Evolutionary conservation across 2,113 vertebrate species (phyloP).

Genomic region (Nannobrachium achirus): DNA sequence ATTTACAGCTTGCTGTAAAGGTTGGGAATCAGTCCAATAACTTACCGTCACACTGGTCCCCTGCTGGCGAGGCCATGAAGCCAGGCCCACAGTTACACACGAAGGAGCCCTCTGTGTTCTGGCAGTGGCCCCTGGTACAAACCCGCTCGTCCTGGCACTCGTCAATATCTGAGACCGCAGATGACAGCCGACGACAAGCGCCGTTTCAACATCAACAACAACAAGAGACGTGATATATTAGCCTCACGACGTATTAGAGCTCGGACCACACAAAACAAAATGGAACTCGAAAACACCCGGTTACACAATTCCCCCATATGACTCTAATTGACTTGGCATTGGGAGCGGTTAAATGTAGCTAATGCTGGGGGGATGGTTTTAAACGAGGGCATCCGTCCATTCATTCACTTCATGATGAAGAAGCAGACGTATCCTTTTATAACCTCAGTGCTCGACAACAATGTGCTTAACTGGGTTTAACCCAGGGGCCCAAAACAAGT

Average conservation of each 20-base stretch:
- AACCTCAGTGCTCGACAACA: too few species aligned
- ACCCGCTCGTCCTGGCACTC: constrained; percentile 87
- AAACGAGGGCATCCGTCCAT: not conserved
- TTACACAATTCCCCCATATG: not conserved
- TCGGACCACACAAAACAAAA: not conserved
- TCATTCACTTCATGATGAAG: not conserved
- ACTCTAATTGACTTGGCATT: not conserved
- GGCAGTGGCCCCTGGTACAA: constrained; percentile 88
- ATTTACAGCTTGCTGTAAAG: not conserved
- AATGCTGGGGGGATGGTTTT: too few species aligned
- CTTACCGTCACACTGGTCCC: constrained; percentile 92
- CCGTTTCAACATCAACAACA: constrained; percentile 15
- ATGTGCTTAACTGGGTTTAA: too few species aligned
- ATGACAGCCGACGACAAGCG: too few species aligned
- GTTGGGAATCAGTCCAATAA: too few species aligned
- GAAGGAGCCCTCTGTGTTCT: constrained; percentile 93
- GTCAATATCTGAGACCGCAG: constrained; percentile 83
- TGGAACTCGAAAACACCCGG: not conserved
- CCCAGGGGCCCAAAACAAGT: too few species aligned
- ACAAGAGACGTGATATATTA: not conserved
- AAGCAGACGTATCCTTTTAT: too few species aligned
- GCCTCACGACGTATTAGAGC: not conserved
- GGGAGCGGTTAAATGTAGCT: too few species aligned
- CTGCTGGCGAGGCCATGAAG: constrained; percentile 78
- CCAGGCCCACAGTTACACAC: constrained; percentile 87